phyloP scores from a whole-genome alignment of 2,888 invertebrate species.

The Chymomyza procnemis region DNA sequence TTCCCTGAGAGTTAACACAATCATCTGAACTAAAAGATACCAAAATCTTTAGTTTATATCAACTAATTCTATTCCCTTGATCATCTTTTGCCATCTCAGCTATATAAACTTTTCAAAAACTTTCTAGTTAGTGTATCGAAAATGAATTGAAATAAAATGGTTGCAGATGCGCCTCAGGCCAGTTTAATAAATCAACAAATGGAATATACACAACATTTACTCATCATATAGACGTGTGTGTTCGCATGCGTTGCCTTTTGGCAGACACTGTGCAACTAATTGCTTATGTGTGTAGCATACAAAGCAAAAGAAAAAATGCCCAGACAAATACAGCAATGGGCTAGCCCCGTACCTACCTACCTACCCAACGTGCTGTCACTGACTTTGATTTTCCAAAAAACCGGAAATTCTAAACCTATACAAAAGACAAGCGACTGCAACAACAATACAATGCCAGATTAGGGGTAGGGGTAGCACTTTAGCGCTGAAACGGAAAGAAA shows the following conservation, averaged over 20 bases:
- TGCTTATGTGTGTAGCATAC: slow-evolving; percentile 15
- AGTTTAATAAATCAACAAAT: not conserved
- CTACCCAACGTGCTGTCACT: slow-evolving; percentile 27
- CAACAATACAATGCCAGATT: not conserved
- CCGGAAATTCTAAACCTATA: slow-evolving; percentile 40
- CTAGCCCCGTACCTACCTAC: not conserved
- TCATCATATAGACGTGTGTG: slow-evolving; percentile 3
- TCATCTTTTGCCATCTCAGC: too few species aligned
- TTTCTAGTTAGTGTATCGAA: not conserved
- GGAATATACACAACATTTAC: not conserved
- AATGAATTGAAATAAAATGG: slow-evolving; percentile 1
- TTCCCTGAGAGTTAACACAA: too few species aligned
- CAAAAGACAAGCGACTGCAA: slow-evolving; percentile 6
- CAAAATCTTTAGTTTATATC: too few species aligned
- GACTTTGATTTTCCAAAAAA: slow-evolving; percentile 39
- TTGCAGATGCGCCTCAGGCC: not conserved
- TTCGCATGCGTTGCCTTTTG: slow-evolving; percentile 8
- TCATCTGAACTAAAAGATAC: too few species aligned
- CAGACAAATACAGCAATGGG: not conserved
- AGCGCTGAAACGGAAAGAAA: slow-evolving; percentile 9
- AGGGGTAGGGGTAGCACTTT: not conserved
- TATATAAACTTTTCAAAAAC: not conserved
- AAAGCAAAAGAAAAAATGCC: not conserved
- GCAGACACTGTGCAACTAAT: slow-evolving; percentile 33
- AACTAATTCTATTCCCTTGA: too few species aligned